Evolutionary conservation across 2,888 invertebrate genomes (phyloP).

Genomic region (Hipparchia semele): DNA sequence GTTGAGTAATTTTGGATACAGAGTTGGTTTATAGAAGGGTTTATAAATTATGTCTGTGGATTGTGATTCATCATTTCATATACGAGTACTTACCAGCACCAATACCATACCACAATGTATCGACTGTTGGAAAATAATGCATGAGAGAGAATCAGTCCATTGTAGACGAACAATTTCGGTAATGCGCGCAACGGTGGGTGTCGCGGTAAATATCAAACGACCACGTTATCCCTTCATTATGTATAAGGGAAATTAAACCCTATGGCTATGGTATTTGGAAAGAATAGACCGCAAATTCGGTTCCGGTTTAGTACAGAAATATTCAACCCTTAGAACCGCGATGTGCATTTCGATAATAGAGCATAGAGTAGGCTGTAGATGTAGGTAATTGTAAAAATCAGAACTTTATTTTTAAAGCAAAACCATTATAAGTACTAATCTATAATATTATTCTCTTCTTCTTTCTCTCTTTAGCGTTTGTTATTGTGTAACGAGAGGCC

Average conservation of each 20-base stretch:
- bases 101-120: slow-evolving; percentile 3
- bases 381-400: background rate
- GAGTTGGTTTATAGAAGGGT: background rate
- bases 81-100: slow-evolving; percentile 1
- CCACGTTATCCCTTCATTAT: slow-evolving; percentile 15
- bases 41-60: background rate
- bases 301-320: slow-evolving; percentile 52
- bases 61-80: slow-evolving; percentile 3
- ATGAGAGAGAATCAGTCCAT: slow-evolving; percentile 35
- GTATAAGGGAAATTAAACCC: slow-evolving; percentile 36
- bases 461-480: background rate
- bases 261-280: slow-evolving; percentile 36
- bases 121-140: slow-evolving; percentile 27
- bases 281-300: slow-evolving; percentile 5
- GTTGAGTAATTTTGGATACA: background rate
- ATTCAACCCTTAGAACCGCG: slow-evolving; percentile 78
- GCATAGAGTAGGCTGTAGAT: slow-evolving; percentile 50
- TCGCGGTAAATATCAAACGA: slow-evolving; percentile 54
- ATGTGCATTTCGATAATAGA: slow-evolving; percentile 79
- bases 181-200: slow-evolving; percentile 57
- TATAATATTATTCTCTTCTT: too few relatives aligned
- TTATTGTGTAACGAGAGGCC: background rate
- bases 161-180: slow-evolving; percentile 64
- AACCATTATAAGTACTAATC: background rate
- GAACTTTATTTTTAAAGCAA: background rate